Base-by-base conservation (phyloP, 2,797 vertebrate species). In the Scomberomorus guttatus region DNA sequence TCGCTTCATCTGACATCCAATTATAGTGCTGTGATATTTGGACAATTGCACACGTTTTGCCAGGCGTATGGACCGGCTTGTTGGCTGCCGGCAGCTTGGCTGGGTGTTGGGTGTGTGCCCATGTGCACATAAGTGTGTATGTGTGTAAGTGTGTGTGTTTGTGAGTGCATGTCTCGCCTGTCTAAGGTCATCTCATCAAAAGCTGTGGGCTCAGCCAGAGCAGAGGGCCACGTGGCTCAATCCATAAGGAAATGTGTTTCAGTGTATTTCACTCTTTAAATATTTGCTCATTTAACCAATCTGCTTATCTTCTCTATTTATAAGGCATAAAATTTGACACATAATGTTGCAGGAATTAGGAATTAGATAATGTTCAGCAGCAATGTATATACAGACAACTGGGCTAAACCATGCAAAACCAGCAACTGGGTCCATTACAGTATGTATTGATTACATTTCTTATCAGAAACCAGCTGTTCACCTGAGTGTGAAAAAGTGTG, bases 141-240 rank as follows among this genome's bases (percentile, higher is more conserved):
- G 22, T 52, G 61, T 55, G 52, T 54, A 34, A 67, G 42, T 62
- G 57, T 50, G 63, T 25, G 51, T 37, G 75, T 63, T 13, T 66
- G 50, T 29, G 56, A 46, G 61, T 32, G 39, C 29, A 27, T 56
- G 62, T 72, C 75, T 74, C 32, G 62, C 79, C 77, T 90, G 89
- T 90, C 88, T 69, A 6, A 76, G 88, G 84, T 85, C 79, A 84
- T 89, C 77, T 71, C 67, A 54, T 93, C 89, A 90, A 80, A 82
- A 65, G 67, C 74, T 5, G 12, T 56, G 68, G 34, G 71, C 68
- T 80, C 78, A 73, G 83, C 79, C 63, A 60, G 71, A 74, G 60
- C 70, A 48, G 25, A 67, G 69, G 50, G 64, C 14, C 51, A 63
- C n/a, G 80, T 76, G 60, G 58, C 37, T 68, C 44, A 50, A 72